Percentiles rank a stretch among this genome's conserved stretches.
Conservation (phyloP, 2,888 invertebrate genomes). For the Augochlorella aurata region DNA sequence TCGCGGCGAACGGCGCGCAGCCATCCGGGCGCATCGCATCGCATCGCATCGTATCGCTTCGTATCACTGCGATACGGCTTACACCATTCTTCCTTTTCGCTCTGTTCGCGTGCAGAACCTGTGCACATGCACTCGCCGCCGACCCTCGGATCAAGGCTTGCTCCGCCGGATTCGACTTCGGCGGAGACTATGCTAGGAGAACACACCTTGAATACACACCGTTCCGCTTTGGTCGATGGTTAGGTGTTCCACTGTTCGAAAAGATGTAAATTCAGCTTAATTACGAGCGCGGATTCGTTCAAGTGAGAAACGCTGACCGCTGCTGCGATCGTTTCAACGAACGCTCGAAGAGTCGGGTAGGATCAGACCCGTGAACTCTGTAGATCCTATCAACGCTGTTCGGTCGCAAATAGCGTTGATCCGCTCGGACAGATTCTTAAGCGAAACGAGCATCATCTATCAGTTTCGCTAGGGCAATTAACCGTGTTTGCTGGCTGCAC, state of each 20-base stretch:
- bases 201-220: too few species aligned
- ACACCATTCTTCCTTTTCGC: not conserved
- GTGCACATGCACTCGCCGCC: not conserved
- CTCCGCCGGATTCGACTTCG: not conserved
- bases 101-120: not conserved
- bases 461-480: not conserved
- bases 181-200: not conserved
- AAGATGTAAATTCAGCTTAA: not conserved
- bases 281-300: not conserved
- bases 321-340: not conserved
- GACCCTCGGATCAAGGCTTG: not conserved
- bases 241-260: too few species aligned
- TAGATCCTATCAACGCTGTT: too few species aligned
- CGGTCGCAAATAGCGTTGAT: not conserved
- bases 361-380: too few species aligned
- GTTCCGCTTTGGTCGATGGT: too few species aligned
- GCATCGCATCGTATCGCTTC: not conserved
- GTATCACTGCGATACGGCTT: not conserved
- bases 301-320: not conserved
- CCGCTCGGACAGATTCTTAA: too few species aligned
- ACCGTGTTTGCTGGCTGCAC: constrained; percentile 1
- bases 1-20: constrained; percentile 55
- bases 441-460: not conserved
- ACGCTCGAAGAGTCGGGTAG: too few species aligned
- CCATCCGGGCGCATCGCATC: constrained; percentile 56